Conservation (phyloP, 2,113 vertebrate species). For the Phodopus roborovskii region DNA sequence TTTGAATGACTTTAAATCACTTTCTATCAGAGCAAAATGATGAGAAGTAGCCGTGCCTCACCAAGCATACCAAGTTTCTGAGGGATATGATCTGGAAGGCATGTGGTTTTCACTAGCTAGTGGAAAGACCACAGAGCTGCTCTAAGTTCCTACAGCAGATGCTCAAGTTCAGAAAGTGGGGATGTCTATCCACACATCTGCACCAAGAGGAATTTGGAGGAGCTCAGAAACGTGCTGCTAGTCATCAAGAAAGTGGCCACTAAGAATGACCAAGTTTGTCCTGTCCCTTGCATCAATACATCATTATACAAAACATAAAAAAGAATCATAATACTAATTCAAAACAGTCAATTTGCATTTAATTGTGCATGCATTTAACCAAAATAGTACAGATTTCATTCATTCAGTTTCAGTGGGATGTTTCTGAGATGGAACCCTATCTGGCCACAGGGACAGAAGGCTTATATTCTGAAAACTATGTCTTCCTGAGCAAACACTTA, state of each 20-base stretch:
- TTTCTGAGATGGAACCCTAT: background rate
- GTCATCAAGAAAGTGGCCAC: background rate
- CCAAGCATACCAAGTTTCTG: background rate
- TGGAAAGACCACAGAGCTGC: background rate
- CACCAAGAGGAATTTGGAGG: background rate
- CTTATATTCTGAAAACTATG: background rate
- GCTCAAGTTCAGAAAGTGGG: background rate
- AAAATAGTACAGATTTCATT: slow-evolving; percentile 15
- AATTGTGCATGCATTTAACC: background rate
- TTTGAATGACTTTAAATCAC: background rate
- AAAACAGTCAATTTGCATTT: slow-evolving; percentile 32
- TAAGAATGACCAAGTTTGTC: background rate
- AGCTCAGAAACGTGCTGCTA: background rate
- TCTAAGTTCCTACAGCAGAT: background rate
- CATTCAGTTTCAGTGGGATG: background rate
- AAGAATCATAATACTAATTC: slow-evolving; percentile 34
- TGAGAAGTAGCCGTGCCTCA: background rate
- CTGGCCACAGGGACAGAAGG: background rate
- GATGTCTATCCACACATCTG: background rate
- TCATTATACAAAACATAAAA: background rate
- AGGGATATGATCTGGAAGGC: background rate
- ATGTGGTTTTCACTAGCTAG: background rate
- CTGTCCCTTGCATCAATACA: background rate
- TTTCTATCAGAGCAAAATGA: background rate
- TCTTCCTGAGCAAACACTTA: background rate